Percentiles rank a stretch among this genome's conserved stretches.
phyloP scores from a whole-genome alignment of 2,113 vertebrate genomes.

The Microcebus jonahi region DNA sequence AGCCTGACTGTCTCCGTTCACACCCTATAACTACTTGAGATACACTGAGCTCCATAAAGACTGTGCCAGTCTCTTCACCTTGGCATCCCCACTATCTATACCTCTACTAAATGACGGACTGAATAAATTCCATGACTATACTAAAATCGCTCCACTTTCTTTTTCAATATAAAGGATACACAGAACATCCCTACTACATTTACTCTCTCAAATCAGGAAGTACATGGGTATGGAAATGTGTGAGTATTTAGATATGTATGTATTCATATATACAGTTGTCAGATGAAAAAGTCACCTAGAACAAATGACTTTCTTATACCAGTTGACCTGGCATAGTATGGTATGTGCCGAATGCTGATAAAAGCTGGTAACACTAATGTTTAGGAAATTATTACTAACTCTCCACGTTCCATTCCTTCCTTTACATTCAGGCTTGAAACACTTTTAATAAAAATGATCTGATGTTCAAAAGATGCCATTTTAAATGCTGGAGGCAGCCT shows the following conservation, averaged over 20 bases:
- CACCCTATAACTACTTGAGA: background rate
- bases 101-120: background rate
- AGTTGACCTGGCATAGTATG: background rate
- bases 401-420: background rate
- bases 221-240: background rate
- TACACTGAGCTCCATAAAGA: background rate
- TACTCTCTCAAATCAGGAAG: background rate
- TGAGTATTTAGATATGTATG: background rate
- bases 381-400: conserved; percentile 13
- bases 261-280: background rate
- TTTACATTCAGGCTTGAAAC: conserved; percentile 21
- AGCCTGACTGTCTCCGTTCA: background rate
- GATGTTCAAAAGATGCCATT: background rate
- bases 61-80: background rate
- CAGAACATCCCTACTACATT: background rate
- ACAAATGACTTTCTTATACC: background rate
- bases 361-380: background rate
- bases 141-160: background rate
- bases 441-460: background rate
- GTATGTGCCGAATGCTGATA: background rate
- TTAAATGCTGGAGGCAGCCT: background rate
- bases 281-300: background rate
- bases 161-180: background rate
- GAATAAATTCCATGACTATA: background rate
- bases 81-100: background rate